These are phyloP conservation scores for Steinernema hermaphroditum DNA, from an alignment of 2,888 invertebrate species.

Conservation along the genomic window DNA sequence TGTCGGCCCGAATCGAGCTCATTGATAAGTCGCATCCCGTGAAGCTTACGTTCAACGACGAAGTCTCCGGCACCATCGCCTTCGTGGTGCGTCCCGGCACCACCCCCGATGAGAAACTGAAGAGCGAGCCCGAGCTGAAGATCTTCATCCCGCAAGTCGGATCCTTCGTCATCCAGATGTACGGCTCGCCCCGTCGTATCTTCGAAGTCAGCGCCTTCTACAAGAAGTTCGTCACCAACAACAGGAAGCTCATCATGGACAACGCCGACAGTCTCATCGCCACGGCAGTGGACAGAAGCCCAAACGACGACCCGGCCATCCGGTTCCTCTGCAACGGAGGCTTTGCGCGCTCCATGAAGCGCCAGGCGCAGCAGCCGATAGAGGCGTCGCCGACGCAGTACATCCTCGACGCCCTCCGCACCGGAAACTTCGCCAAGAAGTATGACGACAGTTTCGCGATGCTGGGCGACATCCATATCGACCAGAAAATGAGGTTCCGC, in stretches of 20 bases:
- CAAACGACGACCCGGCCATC: conserved; percentile 17
- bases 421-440: not conserved
- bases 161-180: conserved; percentile 15
- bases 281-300: conserved; percentile 6
- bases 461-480: not conserved
- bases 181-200: not conserved
- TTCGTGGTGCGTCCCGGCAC: not conserved
- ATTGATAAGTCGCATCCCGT: not conserved
- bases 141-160: not conserved
- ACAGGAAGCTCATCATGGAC: not conserved
- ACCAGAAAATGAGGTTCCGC: not conserved
- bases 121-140: conserved; percentile 15
- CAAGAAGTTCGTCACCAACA: not conserved
- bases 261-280: not conserved
- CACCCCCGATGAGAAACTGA: not conserved
- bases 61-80: not conserved
- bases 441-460: not conserved
- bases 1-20: not conserved
- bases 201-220: not conserved
- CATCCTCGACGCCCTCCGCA: not conserved
- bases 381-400: not conserved
- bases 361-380: not conserved
- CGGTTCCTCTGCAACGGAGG: conserved; percentile 19
- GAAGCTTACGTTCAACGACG: not conserved
- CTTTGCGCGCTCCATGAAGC: conserved; percentile 18